Conservation (phyloP, 1,140 invertebrate species). For the Plutomurus gul region DNA sequence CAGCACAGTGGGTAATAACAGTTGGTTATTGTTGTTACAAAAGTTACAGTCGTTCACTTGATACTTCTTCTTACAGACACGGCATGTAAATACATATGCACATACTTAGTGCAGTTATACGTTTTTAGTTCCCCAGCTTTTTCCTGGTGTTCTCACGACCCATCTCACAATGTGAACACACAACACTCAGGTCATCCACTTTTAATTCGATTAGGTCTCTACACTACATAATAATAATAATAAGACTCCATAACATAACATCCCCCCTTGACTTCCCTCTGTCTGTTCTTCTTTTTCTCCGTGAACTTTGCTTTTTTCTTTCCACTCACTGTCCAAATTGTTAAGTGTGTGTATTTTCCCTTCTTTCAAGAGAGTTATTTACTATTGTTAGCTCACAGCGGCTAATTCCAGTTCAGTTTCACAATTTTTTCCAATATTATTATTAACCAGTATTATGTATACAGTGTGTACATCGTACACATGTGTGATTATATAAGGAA, state of each 20-base stretch:
- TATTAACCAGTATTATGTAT: too few relatives aligned
- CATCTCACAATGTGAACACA: constrained; percentile 9
- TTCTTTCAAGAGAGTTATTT: constrained; percentile 4
- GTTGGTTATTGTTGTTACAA: too few relatives aligned
- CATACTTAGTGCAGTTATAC: too few relatives aligned
- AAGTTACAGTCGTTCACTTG: too few relatives aligned
- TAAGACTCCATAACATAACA: not conserved
- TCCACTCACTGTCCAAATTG: not conserved
- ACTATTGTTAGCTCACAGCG: not conserved
- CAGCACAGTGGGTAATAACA: too few relatives aligned
- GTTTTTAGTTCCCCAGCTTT: too few relatives aligned
- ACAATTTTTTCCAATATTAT: too few relatives aligned
- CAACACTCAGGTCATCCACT: constrained; percentile 11
- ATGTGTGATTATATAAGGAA: too few relatives aligned
- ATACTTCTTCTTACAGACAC: too few relatives aligned
- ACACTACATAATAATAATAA: not conserved
- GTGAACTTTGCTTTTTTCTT: not conserved
- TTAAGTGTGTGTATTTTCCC: too few relatives aligned
- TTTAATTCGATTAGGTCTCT: constrained; percentile 10
- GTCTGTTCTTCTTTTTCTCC: not conserved
- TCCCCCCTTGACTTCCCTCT: not conserved
- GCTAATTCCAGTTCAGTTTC: not conserved
- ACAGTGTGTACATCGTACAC: too few relatives aligned
- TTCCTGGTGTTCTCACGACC: constrained; percentile 21
- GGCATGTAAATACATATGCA: too few relatives aligned